Conservation (phyloP, 1,140 invertebrate species). For the Riptortus pedestris region DNA sequence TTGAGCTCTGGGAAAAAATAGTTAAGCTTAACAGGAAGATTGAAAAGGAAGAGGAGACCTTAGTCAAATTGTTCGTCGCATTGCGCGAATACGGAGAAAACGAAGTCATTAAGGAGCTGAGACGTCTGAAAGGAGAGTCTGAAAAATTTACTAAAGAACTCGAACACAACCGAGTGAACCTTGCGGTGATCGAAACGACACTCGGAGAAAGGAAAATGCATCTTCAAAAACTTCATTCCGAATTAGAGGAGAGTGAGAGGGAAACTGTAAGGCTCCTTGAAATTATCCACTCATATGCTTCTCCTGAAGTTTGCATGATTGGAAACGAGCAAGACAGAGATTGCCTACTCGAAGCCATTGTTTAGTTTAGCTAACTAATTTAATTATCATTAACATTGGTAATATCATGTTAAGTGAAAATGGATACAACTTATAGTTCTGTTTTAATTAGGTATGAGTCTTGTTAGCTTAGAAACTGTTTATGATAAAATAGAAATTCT, state of each 20-base stretch:
- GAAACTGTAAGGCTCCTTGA: slow-evolving; percentile 38
- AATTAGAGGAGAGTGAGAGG: slow-evolving; percentile 50
- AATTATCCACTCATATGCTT: slow-evolving; percentile 2
- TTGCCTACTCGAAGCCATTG: not conserved
- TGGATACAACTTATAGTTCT: no score
- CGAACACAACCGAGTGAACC: slow-evolving; percentile 48
- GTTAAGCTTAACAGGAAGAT: slow-evolving; percentile 58
- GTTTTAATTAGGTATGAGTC: no score
- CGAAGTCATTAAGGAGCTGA: slow-evolving; percentile 22
- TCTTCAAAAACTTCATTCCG: slow-evolving; percentile 50
- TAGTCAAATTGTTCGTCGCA: slow-evolving; percentile 53
- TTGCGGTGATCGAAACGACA: slow-evolving; percentile 50
- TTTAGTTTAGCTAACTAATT: not conserved
- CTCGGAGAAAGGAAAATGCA: slow-evolving; percentile 50
- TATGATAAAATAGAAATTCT: no score
- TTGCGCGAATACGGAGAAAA: slow-evolving; percentile 40
- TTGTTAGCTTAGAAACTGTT: no score
- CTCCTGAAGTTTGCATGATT: not conserved
- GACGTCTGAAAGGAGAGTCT: slow-evolving; percentile 37
- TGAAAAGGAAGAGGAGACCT: slow-evolving; percentile 54
- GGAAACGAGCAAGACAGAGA: not conserved
- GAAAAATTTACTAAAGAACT: slow-evolving; percentile 50
- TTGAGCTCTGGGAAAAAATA: slow-evolving; percentile 57
- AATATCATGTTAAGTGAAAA: no score
- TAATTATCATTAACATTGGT: no score